Base-by-base conservation (phyloP, 1,140 invertebrate genomes). In the Plectrocnemia conspersa region DNA sequence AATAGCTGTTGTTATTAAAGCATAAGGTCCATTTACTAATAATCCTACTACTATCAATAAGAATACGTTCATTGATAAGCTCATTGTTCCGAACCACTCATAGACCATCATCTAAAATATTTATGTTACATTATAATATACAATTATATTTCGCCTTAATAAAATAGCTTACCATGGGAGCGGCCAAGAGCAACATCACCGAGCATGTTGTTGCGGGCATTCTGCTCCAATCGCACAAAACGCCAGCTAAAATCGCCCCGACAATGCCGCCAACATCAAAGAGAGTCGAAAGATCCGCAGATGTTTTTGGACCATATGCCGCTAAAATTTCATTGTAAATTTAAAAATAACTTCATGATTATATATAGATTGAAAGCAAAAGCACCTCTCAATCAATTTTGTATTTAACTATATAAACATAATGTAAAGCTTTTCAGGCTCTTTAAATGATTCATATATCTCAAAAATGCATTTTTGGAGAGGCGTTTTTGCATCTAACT, bases 1-100 rank as follows among this genome's bases (percentile, higher is more conserved):
- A 35, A 98, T 93, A 1, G 93, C 92, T 5, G 95, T 97, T 10
- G 94, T 97, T 65, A 98, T 97, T 15, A 98, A 75, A 18, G 92
- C 89, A 72, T 97, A 97, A 1, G 94, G 94, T 1, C 93, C 94
- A 73, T 97, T 97, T 0, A 97, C 93, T 29, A 97, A 73, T 54
- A 86, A 66, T 16, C 94, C 94, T 53, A 83, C 82, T 10, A 88
- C 38, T 19, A 94, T 66, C 50, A 97, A 76, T 38, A 97, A 67
- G 25, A 81, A 62, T 41, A 88, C 77, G 68, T 86, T 91, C 1
- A 81, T 63, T 2, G 63, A 64, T 13, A 86, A 66, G 54, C 78
- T 82, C 15, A 75, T 63, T 22, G 79, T 77, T 21, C 88, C 88
- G 65, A 83, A 82, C 50, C 73, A 71, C 68, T 91, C 79, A 68